Percentiles rank a stretch among this genome's conserved stretches.
These are phyloP conservation scores for Aspiorhynchus laticeps DNA, from an alignment of 2,113 vertebrate genomes.

Conservation along the genomic window DNA sequence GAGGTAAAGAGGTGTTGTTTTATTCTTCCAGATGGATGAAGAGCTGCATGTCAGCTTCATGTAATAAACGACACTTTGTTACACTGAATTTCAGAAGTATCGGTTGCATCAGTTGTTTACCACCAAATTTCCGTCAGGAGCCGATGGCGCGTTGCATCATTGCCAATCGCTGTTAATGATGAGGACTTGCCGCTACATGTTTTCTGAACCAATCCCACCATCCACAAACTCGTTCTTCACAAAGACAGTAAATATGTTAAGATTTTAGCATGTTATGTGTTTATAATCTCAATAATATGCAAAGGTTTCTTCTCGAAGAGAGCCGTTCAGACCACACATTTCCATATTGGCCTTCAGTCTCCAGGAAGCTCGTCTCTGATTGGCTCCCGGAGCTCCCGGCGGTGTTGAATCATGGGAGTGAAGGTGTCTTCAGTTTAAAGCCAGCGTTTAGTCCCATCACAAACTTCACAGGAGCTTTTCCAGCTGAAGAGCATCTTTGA, in stretches of 20 bases:
- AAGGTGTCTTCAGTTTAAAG: conserved; percentile 47
- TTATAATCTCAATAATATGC: background rate
- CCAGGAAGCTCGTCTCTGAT: conserved; percentile 56
- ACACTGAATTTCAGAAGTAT: conserved; percentile 74
- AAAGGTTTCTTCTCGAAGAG: background rate
- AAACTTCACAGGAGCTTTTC: background rate
- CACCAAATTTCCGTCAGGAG: conserved; percentile 74
- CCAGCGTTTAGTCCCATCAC: background rate
- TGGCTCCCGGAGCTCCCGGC: conserved; percentile 66
- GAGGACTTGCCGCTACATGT: conserved; percentile 60
- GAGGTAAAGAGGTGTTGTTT: background rate
- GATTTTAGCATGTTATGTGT: background rate
- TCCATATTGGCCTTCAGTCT: conserved; percentile 42
- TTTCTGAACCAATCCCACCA: conserved; percentile 15
- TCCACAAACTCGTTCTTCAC: background rate
- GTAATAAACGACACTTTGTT: conserved; percentile 73
- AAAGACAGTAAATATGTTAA: conserved; percentile 11
- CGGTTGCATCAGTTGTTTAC: conserved; percentile 84
- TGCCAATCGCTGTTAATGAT: conserved; percentile 70
- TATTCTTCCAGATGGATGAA: background rate
- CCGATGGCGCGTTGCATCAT: conserved; percentile 76
- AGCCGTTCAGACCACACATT: conserved; percentile 29
- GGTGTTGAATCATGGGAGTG: conserved; percentile 67
- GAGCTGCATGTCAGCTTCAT: conserved; percentile 38
- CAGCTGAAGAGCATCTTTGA: background rate